A percentile compares a stretch with the other conserved stretches of the same genome.
Evolutionary conservation across 2,888 invertebrate genomes (phyloP).

Genomic region (Apotomis betuletana): DNA sequence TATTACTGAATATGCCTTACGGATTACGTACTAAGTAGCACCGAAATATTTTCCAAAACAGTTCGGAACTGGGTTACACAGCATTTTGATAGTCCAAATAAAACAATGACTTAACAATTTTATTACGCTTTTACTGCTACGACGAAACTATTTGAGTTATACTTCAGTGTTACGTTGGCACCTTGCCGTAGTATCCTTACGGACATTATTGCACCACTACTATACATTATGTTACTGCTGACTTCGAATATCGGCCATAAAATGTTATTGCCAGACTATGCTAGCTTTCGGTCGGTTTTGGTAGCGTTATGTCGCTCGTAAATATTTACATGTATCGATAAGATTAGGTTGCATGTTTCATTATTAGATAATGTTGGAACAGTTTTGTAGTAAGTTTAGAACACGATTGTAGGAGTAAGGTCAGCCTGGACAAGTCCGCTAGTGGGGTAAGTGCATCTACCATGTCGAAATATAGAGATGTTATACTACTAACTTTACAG

Average conservation of each 20-base stretch:
- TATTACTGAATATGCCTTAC: too few species aligned
- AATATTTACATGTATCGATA: conserved; percentile 67
- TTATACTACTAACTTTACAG: too few species aligned
- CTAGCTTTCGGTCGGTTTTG: conserved; percentile 61
- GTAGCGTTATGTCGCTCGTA: conserved; percentile 68
- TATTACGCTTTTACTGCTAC: conserved; percentile 24
- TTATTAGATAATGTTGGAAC: conserved; percentile 27
- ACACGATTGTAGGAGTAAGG: not conserved
- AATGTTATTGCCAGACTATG: conserved; percentile 70
- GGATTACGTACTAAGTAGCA: not conserved
- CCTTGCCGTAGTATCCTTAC: conserved; percentile 64
- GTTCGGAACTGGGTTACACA: conserved; percentile 17
- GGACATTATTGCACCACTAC: conserved; percentile 61
- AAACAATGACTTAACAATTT: conserved; percentile 26
- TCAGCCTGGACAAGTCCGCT: too few species aligned
- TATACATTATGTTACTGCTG: conserved; percentile 65
- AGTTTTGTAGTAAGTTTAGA: conserved; percentile 20
- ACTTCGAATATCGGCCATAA: conserved; percentile 67
- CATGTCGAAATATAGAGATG: too few species aligned
- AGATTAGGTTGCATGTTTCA: conserved; percentile 56
- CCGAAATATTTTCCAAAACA: not conserved
- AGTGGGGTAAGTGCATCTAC: too few species aligned
- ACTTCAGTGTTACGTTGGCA: conserved; percentile 59
- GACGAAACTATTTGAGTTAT: conserved; percentile 31
- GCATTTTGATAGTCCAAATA: conserved; percentile 25